Evolutionary conservation across 2,113 vertebrate genomes (phyloP), one percentile per base, ranked within the genome.

Genomic region (Ammodramus savannarum): DNA sequence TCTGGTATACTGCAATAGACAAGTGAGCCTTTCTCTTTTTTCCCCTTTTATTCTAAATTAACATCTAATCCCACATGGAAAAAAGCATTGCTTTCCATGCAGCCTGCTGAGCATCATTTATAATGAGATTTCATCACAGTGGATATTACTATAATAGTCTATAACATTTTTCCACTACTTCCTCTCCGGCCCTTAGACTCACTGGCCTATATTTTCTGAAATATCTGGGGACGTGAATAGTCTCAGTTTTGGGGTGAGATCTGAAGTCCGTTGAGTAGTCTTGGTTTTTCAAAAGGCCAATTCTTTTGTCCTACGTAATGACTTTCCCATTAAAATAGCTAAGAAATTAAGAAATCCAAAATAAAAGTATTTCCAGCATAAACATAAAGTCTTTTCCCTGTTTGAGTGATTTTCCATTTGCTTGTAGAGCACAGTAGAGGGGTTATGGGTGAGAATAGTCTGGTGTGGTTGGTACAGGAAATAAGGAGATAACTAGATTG

Each of bases 41-140:
- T 4, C 11, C 3, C 3, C 4, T 3, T 51, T 69, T n/a, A 9
- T 74, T 78, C 31, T 85, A 48, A 85, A 65, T 82, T 78, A 82
- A 29, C 48, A 26, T 71, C 23, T 87, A 89, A 75, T 94, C 34
- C 85, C 74, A 41, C n/a, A 16, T 78, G 73, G 48, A 82, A 85
- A 61, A 90, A 88, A 62, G 20, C 32, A 69, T 51, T 65, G 17
- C 34, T 86, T 85, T 76, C 61, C 12, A 17, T 55, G 59, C 26
- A 89, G 41, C 55, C 59, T 62, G 48, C 59, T 88, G 58, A 96
- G 41, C 51, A 54, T 59, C 5, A 11, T 84, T 89, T 74, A 87
- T 92, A 91, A 92, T 91, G 67, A 92, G n/a, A 38, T 87, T 87
- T 89, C 34, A 34, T 81, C 73, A 71, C 80, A 89, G 55, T 46